Conservation (phyloP, 2,113 vertebrate species). For the Brachypteracias leptosomus region DNA sequence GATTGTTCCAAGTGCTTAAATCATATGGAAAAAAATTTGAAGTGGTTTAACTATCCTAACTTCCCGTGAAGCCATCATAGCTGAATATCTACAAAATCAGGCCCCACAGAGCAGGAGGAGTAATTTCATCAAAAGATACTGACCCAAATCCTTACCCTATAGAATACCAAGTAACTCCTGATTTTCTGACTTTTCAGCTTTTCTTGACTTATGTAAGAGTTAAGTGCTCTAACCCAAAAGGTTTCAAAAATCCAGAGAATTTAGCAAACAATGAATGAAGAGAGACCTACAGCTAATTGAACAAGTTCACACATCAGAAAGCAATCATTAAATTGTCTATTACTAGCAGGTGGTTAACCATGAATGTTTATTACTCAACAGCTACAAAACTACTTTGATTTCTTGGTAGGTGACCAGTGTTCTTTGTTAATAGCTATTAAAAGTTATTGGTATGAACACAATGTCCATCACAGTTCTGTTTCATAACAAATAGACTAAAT, state of each 20-base stretch:
- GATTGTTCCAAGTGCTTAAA: background rate
- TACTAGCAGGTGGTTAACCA: conserved; percentile 16
- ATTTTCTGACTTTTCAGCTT: background rate
- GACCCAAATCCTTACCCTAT: background rate
- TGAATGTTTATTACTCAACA: background rate
- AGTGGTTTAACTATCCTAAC: background rate
- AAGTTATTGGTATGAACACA: background rate
- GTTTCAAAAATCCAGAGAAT: background rate
- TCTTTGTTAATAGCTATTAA: background rate
- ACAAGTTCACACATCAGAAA: conserved; percentile 13
- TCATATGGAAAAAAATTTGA: background rate
- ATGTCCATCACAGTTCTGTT: background rate
- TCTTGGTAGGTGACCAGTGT: background rate
- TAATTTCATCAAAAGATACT: background rate
- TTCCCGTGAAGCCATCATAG: background rate
- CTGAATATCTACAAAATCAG: background rate
- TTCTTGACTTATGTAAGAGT: background rate
- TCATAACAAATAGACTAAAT: background rate
- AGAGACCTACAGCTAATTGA: conserved; percentile 8
- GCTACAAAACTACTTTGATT: background rate
- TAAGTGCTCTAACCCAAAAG: background rate
- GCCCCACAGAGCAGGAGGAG: background rate
- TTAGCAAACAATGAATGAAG: conserved; percentile 1
- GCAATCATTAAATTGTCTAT: background rate
- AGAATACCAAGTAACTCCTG: background rate